A percentile compares a stretch with the other conserved stretches of the same genome.
These are phyloP conservation scores for Notarius lentiginosus DNA, from an alignment of 2,113 vertebrate species.

Conservation along the genomic window DNA sequence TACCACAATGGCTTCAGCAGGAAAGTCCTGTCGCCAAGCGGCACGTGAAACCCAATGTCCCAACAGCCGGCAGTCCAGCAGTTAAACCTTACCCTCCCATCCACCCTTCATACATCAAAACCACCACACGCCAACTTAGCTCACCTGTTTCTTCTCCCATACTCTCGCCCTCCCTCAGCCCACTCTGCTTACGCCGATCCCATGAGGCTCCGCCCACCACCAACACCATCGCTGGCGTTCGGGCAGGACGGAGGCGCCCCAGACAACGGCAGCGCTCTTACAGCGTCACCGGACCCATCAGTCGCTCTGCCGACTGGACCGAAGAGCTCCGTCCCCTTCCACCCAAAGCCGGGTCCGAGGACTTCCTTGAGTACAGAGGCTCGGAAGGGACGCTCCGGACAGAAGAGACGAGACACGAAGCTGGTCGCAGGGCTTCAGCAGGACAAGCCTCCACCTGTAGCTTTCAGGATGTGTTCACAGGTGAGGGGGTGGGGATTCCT, in stretches of 20 bases:
- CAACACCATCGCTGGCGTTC: conserved; percentile 55
- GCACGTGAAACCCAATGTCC: conserved; percentile 69
- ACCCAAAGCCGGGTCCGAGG: conserved; percentile 70
- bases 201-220: conserved; percentile 55
- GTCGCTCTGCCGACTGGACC: conserved; percentile 92
- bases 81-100: conserved; percentile 83
- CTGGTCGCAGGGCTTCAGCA: conserved; percentile 73
- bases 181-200: conserved; percentile 72
- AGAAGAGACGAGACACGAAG: conserved; percentile 71
- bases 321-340: conserved; percentile 73
- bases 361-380: conserved; percentile 70
- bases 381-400: conserved; percentile 64
- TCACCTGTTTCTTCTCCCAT: conserved; percentile 84
- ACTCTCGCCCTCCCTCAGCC: conserved; percentile 85
- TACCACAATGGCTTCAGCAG: conserved; percentile 50
- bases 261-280: conserved; percentile 74
- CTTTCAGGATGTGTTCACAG: conserved; percentile 89
- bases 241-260: conserved; percentile 58
- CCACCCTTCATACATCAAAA: conserved; percentile 91
- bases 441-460: conserved; percentile 75
- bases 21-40: conserved; percentile 76
- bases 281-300: conserved; percentile 75
- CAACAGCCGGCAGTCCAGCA: conserved; percentile 37
- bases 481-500: conserved; percentile 66
- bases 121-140: conserved; percentile 91